Evolutionary conservation across 1,140 invertebrate genomes (phyloP).

Genomic region (Caenorhabditis tropicalis): DNA sequence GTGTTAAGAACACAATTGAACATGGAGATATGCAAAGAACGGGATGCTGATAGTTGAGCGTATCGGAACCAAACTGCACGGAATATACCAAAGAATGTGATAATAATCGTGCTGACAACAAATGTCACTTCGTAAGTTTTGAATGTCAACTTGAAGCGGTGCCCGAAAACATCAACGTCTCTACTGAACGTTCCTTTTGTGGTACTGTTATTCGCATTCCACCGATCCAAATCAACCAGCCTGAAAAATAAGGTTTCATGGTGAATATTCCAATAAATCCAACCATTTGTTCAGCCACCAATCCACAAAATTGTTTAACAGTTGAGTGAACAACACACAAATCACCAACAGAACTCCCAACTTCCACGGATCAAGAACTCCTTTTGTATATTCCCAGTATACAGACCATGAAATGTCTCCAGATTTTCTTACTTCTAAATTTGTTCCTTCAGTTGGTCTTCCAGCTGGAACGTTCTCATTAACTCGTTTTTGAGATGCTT

Average conservation of each 20-base stretch:
- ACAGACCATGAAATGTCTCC: constrained; percentile 53
- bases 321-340: constrained; percentile 52
- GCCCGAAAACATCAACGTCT: neutral
- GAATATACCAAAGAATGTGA: constrained; percentile 45
- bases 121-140: constrained; percentile 33
- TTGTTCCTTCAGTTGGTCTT: neutral
- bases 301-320: constrained; percentile 55
- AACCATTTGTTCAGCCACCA: constrained; percentile 63
- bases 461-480: neutral
- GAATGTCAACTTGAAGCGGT: neutral
- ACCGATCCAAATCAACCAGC: neutral
- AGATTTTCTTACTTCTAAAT: neutral
- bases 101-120: constrained; percentile 6
- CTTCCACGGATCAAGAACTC: neutral
- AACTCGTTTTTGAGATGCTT: neutral
- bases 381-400: constrained; percentile 54
- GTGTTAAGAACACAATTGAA: constrained; percentile 51
- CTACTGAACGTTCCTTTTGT: neutral
- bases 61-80: constrained; percentile 56
- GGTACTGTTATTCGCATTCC: neutral
- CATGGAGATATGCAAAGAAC: constrained; percentile 52
- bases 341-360: constrained; percentile 36
- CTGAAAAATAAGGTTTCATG: neutral
- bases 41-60: constrained; percentile 49
- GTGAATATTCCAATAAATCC: neutral